Base-by-base conservation (phyloP, 2,113 vertebrate species). In the Xiphias gladius region DNA sequence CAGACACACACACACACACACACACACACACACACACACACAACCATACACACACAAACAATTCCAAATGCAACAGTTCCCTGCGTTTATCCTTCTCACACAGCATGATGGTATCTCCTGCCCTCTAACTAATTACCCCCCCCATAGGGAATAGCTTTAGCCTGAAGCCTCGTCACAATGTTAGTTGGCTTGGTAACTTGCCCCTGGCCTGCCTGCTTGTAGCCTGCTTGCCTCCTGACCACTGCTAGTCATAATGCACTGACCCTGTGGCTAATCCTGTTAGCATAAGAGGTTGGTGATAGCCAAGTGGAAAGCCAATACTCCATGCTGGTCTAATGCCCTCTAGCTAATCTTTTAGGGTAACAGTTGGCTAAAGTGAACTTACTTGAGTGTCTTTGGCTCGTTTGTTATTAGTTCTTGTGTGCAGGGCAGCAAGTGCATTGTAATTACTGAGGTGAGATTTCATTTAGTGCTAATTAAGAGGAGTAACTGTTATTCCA, bases 261-360 rank as follows among this genome's bases (percentile, higher is more conserved):
- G 79, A 85, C 84, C 86, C 85, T 54, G 66, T 75, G 79, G 87
- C 74, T 89, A 88, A 91, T 91, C 87, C 78, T 83, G 78, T 91
- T 92, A 92, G 83, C 30, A 22, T 55, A 43, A 32, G 66, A n/a
- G 80, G 57, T 63, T 61, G 65, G 61, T 59, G 82, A 86, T 87
- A 82, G 87, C 73, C 71, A 72, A 75, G 86, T 57, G 37, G 85
- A 79, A 87, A 91, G 80, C 73, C 67, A 57, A 68, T 54, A 57
- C 64, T 58, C 50, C 20, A 50, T 72, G 52, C 50, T 52, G 78
- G n/a, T 77, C 68, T 65, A 41, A 71, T 76, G 76, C 52, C 83
- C 50, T 67, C 54, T 57, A 37, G 75, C 76, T 84, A 83, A 85
- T 90, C 83, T 73, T 71, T 59, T 16, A 65, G 59, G 39, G 24